Base-by-base conservation (phyloP, 2,797 vertebrate species). In the Hozukius guyotensis region DNA sequence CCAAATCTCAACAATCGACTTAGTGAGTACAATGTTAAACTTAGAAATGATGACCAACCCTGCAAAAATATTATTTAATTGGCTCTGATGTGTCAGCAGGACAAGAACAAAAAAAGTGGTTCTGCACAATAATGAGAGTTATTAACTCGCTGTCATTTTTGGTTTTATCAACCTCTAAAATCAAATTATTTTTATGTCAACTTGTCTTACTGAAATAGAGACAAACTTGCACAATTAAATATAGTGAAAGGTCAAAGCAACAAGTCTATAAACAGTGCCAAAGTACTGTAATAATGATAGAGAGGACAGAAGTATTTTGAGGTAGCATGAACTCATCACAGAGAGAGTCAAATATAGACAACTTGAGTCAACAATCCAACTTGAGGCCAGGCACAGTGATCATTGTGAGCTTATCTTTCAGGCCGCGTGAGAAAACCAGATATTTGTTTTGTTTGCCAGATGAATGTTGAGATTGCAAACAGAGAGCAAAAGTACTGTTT, bases 351-450 rank as follows among this genome's bases (percentile, higher is more conserved):
- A 72, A 77, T 65, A 80, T 4, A 67, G 36, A 73, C 16, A 34
- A 52, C 20, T 5, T 65, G 65, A 83, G 67, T 85, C 73, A 82
- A 88, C 75, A 71, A 2, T 38, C 25, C 4, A 49, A 10, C 42
- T 29, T 0, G 0, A 61, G 32, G 36, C 3, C 2, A 3, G 5
- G 1, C 61, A 57, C 1, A 9, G 24, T 71, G 62, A 63, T 75
- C 20, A 73, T 78, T 75, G 64, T 59, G 49, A 66, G 82, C 73
- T 87, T 87, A 84, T 83, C 77, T 57, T 46, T 56, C 7, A 64
- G 49, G 53, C 12, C 0, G 2, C 66, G 9, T 25, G 25, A 80
- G 72, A 73, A 77, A 83, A 36, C 10, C 18, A 61, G 22, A 22
- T 6, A 22, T 63, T 63, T 22, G 32, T 34, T 36, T 56, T 82